Base-by-base conservation (phyloP, 2,888 invertebrate genomes). In the Xestia sexstrigata region DNA sequence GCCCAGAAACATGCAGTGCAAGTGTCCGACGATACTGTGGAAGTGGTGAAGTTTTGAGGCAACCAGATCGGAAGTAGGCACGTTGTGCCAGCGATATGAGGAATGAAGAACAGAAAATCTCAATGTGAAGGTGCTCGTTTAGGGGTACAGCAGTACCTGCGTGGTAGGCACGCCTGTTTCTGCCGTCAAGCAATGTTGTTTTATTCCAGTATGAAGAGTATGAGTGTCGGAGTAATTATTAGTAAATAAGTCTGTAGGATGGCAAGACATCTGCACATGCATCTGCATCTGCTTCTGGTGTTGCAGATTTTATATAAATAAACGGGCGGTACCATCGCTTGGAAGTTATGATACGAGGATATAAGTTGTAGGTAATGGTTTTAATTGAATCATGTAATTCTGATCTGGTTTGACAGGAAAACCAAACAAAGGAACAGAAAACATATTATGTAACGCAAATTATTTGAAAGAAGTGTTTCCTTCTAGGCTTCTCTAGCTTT, bases 361-460 rank as follows among this genome's bases (percentile, higher is more conserved):
- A 17, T 72, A 72, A 26, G 23, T 23, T 42, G 23, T 39, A n/a
- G n/a, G n/a, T n/a, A 23, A 39, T 62, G n/a, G 26, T 20, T 55
- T 39, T 39, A 76, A 49, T 23, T 30, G 0, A 20, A 47, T 26
- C 49, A 0, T n/a, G 26, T n/a, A 39, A 52, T 30, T 58, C 23
- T 42, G 20, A 30, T 49, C n/a, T 52, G 23, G 20, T 30, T 68
- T 68, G 49, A 49, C 81, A 82, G 67, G 77, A 79, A 77, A 82
- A 77, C 49, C 39, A 55, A n/a, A 68, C 39, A 52, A 62, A 76
- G 66, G 49, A 62, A 75, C 26, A 45, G 15, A n/a, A 74, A 39
- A 45, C 26, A 42, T 45, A 47, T 75, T 26, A 72, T 45, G 42
- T 65, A 45, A n/a, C 6, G 7, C 35, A 39, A 15, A 39, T 39